phyloP scores from a whole-genome alignment of 2,797 vertebrate species.

The Clarias fuscus region DNA sequence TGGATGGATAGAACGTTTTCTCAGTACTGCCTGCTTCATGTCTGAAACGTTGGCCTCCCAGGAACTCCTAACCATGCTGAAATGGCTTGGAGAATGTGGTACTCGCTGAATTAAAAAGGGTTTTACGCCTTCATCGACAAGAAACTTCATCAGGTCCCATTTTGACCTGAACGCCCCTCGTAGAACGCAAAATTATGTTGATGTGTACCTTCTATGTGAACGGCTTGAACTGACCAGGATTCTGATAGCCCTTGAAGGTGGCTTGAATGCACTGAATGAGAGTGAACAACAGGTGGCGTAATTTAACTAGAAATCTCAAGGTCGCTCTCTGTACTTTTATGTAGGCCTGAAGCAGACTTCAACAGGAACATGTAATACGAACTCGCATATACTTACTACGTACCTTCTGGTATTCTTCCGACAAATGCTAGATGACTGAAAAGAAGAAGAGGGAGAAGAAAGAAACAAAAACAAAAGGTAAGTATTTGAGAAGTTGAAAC shows the following conservation, averaged over 20 bases:
- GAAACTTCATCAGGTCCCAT: too few species aligned
- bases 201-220: not conserved
- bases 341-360: not conserved
- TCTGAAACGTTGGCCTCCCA: too few species aligned
- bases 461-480: constrained; percentile 30
- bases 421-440: constrained; percentile 79
- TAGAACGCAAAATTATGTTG: not conserved
- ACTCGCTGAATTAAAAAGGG: too few species aligned
- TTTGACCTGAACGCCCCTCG: too few species aligned
- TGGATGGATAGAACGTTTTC: too few species aligned
- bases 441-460: constrained; percentile 40
- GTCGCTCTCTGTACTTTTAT: not conserved
- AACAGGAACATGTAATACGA: constrained; percentile 4
- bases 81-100: too few species aligned
- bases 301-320: constrained; percentile 32
- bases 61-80: too few species aligned
- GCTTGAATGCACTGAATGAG: constrained; percentile 12
- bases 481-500: constrained; percentile 31
- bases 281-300: constrained; percentile 50
- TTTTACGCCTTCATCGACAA: too few species aligned
- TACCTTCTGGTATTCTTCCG: constrained; percentile 83
- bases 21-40: too few species aligned
- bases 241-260: not conserved
- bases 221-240: not conserved
- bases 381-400: constrained; percentile 49